A percentile compares a stretch with the other conserved stretches of the same genome.
Evolutionary conservation across 2,888 invertebrate genomes (phyloP).

Genomic region (Cinara cedri): DNA sequence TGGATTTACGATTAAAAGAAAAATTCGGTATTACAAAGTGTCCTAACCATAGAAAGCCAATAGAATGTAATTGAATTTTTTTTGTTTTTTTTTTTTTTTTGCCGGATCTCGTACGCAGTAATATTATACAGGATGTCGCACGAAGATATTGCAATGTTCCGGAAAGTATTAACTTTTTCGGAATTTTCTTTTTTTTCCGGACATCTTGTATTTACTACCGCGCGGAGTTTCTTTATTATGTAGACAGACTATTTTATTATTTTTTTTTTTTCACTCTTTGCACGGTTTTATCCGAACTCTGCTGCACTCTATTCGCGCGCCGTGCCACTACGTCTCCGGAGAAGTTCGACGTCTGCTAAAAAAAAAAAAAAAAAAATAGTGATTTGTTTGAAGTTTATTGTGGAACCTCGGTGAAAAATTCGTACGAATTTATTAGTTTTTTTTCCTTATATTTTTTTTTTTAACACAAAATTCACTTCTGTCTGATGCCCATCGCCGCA

Average conservation of each 20-base stretch:
- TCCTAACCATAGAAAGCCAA: too few species aligned
- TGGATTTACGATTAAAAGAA: too few species aligned
- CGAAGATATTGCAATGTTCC: too few species aligned
- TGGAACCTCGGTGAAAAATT: not conserved
- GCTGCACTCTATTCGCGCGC: too few species aligned
- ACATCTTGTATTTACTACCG: not conserved
- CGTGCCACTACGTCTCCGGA: not conserved
- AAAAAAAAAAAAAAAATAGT: not conserved
- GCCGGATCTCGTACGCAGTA: too few species aligned
- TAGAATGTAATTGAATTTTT: too few species aligned
- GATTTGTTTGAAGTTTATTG: slow-evolving; percentile 35
- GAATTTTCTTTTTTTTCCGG: too few species aligned
- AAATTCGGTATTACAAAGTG: too few species aligned
- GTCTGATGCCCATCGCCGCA: not conserved
- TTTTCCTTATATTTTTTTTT: not conserved
- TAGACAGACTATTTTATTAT: not conserved
- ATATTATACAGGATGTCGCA: too few species aligned
- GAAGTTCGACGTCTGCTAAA: not conserved
- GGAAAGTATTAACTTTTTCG: too few species aligned
- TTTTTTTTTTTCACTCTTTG: slow-evolving; percentile 11
- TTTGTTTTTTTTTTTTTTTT: too few species aligned
- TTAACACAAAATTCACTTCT: not conserved
- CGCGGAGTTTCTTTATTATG: not conserved
- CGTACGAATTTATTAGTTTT: not conserved
- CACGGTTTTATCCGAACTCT: not conserved